A percentile compares a stretch with the other conserved stretches of the same genome.
phyloP scores from a whole-genome alignment of 2,113 vertebrate species.

The Damaliscus lunatus region DNA sequence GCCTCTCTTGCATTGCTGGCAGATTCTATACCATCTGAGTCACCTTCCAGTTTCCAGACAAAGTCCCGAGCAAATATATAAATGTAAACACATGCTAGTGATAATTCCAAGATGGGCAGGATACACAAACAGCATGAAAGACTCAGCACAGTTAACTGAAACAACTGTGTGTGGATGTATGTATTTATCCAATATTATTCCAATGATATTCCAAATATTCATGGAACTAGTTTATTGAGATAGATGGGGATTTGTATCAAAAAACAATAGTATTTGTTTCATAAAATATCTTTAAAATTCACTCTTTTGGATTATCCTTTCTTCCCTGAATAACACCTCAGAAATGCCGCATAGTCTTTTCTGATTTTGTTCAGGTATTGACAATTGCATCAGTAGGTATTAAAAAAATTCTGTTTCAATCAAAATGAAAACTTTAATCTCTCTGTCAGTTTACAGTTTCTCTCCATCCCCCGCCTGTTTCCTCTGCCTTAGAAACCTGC shows the following conservation, averaged over 20 bases:
- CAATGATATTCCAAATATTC: not conserved
- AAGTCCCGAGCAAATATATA: not conserved
- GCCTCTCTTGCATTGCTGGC: not conserved
- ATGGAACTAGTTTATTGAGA: not conserved
- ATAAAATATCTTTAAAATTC: not conserved
- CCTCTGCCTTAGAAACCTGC: not conserved
- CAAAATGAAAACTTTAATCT: not conserved
- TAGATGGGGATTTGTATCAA: not conserved
- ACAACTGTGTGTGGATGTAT: not conserved
- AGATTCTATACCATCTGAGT: not conserved
- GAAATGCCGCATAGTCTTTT: not conserved
- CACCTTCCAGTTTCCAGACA: not conserved
- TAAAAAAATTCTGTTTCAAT: not conserved
- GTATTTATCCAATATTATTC: not conserved
- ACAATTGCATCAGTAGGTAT: not conserved
- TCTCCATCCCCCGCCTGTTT: not conserved
- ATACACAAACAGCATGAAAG: not conserved
- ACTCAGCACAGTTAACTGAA: not conserved
- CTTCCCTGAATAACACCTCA: not conserved
- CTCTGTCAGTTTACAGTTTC: not conserved
- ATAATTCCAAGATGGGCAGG: rapidly evolving
- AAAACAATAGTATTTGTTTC: not conserved
- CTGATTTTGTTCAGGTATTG: not conserved
- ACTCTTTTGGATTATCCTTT: not conserved
- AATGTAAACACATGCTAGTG: not conserved